Percentiles rank a stretch among this genome's conserved stretches.
Evolutionary conservation across 2,888 invertebrate genomes (phyloP).

Genomic region (Macrophya annulata): DNA sequence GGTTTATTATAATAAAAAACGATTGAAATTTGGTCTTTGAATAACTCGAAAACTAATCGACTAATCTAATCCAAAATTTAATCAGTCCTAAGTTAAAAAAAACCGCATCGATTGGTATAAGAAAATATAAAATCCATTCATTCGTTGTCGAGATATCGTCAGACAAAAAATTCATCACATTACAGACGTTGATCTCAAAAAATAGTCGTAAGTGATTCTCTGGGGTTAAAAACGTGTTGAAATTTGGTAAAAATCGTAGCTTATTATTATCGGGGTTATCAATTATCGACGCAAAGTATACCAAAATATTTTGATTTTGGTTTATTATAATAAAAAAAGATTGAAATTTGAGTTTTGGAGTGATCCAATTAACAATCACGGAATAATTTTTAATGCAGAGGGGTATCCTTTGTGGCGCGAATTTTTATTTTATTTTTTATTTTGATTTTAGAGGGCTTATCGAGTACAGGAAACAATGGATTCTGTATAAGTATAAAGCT

Average conservation of each 20-base stretch:
- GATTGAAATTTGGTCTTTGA: not conserved
- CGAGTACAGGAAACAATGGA: constrained; percentile 29
- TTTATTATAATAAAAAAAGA: not conserved
- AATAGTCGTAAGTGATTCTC: no score
- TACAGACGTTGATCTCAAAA: no score
- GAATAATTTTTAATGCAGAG: not conserved
- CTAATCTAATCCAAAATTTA: no score
- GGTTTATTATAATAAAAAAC: not conserved
- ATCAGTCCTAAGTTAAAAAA: no score
- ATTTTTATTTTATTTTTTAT: not conserved
- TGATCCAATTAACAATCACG: not conserved
- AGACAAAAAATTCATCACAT: no score
- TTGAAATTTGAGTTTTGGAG: not conserved
- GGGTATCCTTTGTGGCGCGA: not conserved
- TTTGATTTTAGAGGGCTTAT: not conserved
- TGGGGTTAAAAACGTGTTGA: no score
- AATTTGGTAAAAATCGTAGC: no score
- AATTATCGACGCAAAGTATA: not conserved
- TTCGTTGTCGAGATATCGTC: no score
- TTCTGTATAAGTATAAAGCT: not conserved
- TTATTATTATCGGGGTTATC: no score
- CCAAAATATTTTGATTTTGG: not conserved
- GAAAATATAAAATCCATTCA: no score
- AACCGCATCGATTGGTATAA: no score
- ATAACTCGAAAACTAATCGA: no score